Conservation (phyloP, 53 echinoderm and acorn worm species). For the Hippasteria phrygiana region DNA sequence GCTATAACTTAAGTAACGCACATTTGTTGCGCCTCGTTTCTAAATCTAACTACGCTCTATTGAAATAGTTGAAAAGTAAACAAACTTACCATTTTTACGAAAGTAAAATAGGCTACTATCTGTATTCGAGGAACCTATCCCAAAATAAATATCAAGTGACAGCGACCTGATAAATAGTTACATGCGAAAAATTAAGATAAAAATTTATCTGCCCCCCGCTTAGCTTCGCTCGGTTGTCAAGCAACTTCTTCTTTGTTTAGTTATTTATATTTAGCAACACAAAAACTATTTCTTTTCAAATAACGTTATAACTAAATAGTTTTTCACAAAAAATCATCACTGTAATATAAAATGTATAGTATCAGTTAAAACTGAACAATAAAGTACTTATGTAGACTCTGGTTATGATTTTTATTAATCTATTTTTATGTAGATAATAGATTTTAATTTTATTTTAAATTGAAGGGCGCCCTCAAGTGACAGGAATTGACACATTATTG, state of each 20-base stretch:
- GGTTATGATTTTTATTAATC: too few relatives aligned
- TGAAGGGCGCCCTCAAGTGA: conserved; percentile 18
- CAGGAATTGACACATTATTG: neutral
- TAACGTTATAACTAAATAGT: neutral
- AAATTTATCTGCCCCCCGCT: neutral
- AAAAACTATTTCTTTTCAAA: neutral
- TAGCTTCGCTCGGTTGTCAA: conserved; percentile 13
- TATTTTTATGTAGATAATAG: too few relatives aligned
- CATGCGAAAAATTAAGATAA: neutral
- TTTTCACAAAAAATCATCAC: neutral
- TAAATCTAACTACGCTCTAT: neutral
- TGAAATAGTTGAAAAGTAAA: neutral
- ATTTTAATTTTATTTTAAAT: neutral
- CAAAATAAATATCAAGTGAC: too few relatives aligned
- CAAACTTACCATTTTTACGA: neutral
- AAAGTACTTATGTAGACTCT: too few relatives aligned
- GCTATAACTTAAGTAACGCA: neutral
- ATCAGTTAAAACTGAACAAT: too few relatives aligned
- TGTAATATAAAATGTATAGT: neutral
- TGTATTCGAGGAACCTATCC: neutral
- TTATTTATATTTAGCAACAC: conserved; percentile 28
- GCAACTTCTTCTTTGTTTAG: conserved; percentile 47
- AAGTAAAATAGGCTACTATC: neutral
- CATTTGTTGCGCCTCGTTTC: too few relatives aligned
- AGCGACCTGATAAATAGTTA: too few relatives aligned